Conservation (phyloP, 2,797 vertebrate species). For the Peromyscus eremicus region DNA sequence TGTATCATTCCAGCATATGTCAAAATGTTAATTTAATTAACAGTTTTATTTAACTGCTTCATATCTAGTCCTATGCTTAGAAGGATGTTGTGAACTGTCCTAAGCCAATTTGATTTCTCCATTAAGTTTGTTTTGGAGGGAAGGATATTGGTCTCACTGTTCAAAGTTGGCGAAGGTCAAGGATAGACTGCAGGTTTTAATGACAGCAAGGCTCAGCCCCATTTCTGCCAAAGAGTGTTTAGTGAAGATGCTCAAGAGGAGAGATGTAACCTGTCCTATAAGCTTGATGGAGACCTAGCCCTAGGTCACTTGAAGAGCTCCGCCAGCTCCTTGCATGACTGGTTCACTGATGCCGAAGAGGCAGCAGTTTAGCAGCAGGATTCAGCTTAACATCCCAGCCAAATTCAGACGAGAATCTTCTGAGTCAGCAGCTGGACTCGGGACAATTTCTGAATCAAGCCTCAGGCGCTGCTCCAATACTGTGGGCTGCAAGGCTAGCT, state of each 20-base stretch:
- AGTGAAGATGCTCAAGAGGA: neutral
- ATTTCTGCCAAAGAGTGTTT: neutral
- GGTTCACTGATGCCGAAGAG: constrained; percentile 44
- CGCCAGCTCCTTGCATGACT: neutral
- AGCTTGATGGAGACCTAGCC: constrained; percentile 20
- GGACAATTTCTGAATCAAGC: constrained; percentile 57
- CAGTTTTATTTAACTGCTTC: neutral
- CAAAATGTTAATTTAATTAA: neutral
- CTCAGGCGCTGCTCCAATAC: constrained; percentile 26
- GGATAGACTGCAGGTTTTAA: neutral
- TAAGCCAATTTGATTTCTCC: neutral
- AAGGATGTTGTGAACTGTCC: neutral
- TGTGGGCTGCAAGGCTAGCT: neutral
- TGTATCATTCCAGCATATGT: neutral
- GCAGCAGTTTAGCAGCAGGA: neutral
- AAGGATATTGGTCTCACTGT: neutral
- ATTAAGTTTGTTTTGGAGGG: neutral
- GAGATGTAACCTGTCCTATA: neutral
- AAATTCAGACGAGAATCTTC: constrained; percentile 40
- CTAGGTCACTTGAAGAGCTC: neutral
- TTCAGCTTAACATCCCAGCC: constrained; percentile 56
- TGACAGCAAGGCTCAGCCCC: neutral
- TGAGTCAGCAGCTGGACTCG: constrained; percentile 62
- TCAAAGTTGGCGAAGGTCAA: neutral
- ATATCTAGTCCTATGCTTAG: neutral